Conservation (phyloP, 2,113 vertebrate species). For the Alces alces region DNA sequence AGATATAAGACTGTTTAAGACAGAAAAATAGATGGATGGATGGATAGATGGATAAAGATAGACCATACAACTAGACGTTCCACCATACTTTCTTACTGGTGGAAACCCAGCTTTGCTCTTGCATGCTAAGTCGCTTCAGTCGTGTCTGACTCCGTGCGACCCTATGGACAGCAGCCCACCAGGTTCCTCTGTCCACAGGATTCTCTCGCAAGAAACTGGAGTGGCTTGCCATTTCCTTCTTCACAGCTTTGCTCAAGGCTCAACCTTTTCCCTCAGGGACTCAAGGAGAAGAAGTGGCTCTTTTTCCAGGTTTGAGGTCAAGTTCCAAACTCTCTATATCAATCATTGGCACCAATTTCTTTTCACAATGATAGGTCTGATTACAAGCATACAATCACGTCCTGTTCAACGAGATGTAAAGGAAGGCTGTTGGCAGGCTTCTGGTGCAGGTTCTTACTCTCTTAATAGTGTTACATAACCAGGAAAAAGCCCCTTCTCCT, state of each 20-base stretch:
- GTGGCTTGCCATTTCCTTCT: neutral
- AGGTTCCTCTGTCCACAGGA: neutral
- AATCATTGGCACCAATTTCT: neutral
- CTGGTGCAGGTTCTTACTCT: neutral
- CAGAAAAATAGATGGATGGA: neutral
- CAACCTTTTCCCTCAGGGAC: neutral
- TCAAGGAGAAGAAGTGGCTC: neutral
- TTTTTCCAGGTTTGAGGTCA: neutral
- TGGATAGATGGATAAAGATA: too few relatives aligned
- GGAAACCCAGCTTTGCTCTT: neutral
- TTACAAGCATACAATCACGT: neutral
- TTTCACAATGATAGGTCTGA: neutral
- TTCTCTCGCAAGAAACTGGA: neutral
- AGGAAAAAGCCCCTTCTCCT: neutral
- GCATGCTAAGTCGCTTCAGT: neutral
- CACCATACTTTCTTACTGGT: neutral
- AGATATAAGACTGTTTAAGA: neutral
- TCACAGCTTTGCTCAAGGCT: neutral
- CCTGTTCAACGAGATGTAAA: neutral
- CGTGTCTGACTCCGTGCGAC: rapidly evolving
- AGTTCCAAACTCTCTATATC: neutral
- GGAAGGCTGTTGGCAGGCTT: neutral
- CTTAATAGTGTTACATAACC: neutral
- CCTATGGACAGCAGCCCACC: neutral
- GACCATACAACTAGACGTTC: neutral